Conservation (phyloP, 2,888 invertebrate genomes). For the Leucophenga maculata region DNA sequence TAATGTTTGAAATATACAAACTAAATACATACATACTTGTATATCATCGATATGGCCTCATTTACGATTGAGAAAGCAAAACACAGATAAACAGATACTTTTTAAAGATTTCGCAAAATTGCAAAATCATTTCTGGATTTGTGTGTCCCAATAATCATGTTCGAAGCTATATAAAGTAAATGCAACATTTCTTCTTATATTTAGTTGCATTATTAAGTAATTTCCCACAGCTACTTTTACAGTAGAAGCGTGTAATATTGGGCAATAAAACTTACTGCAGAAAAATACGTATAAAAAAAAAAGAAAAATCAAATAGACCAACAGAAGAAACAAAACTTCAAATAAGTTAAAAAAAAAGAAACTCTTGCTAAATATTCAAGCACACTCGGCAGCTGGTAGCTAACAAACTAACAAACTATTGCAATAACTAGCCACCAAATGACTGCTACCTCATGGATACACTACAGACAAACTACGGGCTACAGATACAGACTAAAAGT, state of each 20-base stretch:
- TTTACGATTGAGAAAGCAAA: no score
- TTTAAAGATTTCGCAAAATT: background rate
- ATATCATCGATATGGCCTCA: no score
- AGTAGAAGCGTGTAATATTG: constrained; percentile 14
- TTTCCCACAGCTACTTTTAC: constrained; percentile 14
- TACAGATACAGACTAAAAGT: background rate
- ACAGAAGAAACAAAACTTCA: constrained; percentile 6
- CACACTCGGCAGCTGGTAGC: background rate
- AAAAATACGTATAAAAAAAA: background rate
- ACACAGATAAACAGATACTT: no score
- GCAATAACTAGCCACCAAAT: constrained; percentile 6
- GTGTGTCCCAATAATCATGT: no score
- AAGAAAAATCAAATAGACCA: no score
- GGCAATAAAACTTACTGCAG: constrained; percentile 1
- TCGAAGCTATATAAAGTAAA: no score
- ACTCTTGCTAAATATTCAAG: constrained; percentile 16
- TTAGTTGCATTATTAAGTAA: constrained; percentile 6
- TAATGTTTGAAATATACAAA: no score
- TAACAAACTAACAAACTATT: background rate
- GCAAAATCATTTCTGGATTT: background rate
- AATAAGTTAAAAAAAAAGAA: constrained; percentile 6
- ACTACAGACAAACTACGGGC: background rate
- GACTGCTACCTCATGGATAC: constrained; percentile 8
- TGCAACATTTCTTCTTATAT: background rate
- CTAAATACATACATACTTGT: no score